Conservation (phyloP, 1,140 invertebrate genomes). For the Drosophila bifasciata region DNA sequence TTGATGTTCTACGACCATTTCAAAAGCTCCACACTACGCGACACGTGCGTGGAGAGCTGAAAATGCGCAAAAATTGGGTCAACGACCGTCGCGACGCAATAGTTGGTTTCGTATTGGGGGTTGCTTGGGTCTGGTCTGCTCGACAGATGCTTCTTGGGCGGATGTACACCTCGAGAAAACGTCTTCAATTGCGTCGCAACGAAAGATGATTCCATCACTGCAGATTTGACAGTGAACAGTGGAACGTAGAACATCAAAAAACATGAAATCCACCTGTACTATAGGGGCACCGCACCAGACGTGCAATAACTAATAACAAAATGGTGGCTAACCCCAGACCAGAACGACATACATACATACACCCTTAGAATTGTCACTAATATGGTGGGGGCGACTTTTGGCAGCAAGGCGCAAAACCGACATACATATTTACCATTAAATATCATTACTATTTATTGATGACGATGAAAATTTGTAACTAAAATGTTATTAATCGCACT, state of each 20-base stretch:
- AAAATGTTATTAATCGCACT: conserved; percentile 82
- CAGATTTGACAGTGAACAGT: too few species aligned
- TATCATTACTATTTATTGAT: conserved; percentile 20
- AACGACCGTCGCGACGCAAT: conserved; percentile 74
- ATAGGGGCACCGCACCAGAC: neutral
- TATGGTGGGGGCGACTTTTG: conserved; percentile 21
- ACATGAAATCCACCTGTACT: neutral
- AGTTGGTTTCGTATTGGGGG: conserved; percentile 47
- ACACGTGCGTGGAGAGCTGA: conserved; percentile 47
- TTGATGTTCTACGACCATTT: conserved; percentile 54
- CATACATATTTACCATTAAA: conserved; percentile 2
- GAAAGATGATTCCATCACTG: too few species aligned
- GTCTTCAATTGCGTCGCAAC: conserved; percentile 53
- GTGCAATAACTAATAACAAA: conserved; percentile 25
- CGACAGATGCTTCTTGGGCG: conserved; percentile 4
- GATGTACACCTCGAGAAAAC: conserved; percentile 36
- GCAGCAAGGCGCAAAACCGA: conserved; percentile 21
- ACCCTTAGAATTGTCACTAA: neutral
- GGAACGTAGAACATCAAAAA: conserved; percentile 33
- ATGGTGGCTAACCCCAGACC: conserved; percentile 29
- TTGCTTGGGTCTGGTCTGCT: conserved; percentile 22
- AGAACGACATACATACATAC: neutral
- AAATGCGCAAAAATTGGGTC: conserved; percentile 72
- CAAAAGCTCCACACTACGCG: conserved; percentile 1
- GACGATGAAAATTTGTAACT: conserved; percentile 66